A percentile compares a stretch with the other conserved stretches of the same genome.
phyloP scores from a whole-genome alignment of 2,797 vertebrate genomes.

The Euphonia xanthogaster region DNA sequence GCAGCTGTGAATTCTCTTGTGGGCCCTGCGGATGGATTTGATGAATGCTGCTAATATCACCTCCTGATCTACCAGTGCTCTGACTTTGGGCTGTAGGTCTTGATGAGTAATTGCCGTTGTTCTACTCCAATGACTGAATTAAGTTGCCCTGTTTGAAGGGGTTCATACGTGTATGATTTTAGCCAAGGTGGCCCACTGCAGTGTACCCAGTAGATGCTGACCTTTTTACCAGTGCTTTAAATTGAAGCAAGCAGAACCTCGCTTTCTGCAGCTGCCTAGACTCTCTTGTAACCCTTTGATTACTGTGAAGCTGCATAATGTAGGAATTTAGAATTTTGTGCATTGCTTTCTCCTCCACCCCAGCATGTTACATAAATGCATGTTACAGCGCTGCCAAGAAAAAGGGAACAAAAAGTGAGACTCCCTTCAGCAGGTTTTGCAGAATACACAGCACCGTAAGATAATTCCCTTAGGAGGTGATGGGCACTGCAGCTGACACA shows the following conservation, averaged over 20 bases:
- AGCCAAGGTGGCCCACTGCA: constrained; percentile 38
- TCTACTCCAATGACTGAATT: constrained; percentile 83
- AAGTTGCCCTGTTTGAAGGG: constrained; percentile 68
- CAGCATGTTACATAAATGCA: background rate
- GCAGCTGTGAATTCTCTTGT: constrained; percentile 86
- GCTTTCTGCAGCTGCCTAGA: background rate
- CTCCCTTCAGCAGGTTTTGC: background rate
- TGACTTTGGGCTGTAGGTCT: constrained; percentile 80
- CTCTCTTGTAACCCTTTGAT: background rate
- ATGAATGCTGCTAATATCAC: constrained; percentile 91
- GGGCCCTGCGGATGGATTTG: constrained; percentile 84
- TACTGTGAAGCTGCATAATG: background rate
- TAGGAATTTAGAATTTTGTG: background rate
- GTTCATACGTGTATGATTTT: constrained; percentile 53
- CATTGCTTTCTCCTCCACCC: background rate
- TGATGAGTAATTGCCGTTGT: constrained; percentile 85
- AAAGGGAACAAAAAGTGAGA: background rate
- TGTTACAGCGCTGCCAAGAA: rapidly evolving
- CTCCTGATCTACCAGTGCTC: constrained; percentile 84
- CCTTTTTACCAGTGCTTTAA: constrained; percentile 31
- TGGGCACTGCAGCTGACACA: background rate
- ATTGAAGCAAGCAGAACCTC: background rate
- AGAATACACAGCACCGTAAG: background rate
- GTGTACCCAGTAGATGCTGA: background rate
- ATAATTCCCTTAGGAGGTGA: background rate